Conservation (phyloP, 2,113 vertebrate species). For the Urocitellus parryii region DNA sequence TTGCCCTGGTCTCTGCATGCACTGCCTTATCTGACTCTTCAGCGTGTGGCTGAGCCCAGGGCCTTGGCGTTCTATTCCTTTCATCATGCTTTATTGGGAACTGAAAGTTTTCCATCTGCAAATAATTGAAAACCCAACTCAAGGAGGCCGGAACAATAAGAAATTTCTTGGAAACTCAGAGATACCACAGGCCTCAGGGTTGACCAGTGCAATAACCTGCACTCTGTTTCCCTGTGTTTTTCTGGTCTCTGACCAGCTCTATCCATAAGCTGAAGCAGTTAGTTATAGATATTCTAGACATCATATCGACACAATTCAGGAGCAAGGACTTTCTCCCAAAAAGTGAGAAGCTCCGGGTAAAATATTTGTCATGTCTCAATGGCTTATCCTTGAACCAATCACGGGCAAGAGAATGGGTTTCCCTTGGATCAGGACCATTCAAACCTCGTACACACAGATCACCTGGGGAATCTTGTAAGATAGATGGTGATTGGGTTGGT, state of each 20-base stretch:
- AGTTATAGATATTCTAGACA: neutral
- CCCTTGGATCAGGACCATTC: neutral
- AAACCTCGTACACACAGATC: neutral
- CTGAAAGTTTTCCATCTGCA: constrained; percentile 20
- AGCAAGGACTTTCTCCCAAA: neutral
- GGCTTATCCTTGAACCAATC: neutral
- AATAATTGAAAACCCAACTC: neutral
- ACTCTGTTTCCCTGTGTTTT: neutral
- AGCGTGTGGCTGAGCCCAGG: neutral
- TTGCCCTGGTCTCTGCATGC: neutral
- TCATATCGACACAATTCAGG: neutral
- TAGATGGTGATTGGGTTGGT: neutral
- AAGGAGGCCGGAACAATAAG: neutral
- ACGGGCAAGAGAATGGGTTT: neutral
- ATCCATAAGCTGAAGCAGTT: neutral
- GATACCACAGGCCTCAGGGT: neutral
- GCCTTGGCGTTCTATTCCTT: neutral
- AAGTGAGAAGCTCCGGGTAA: neutral
- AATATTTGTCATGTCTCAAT: neutral
- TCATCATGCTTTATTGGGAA: neutral
- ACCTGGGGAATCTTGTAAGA: neutral
- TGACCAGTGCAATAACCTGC: neutral
- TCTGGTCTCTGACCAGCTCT: neutral
- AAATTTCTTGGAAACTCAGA: neutral
- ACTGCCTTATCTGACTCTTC: neutral